Evolutionary conservation across 1,140 invertebrate species (phyloP).

Genomic region (Lamellibrachia luymesi): DNA sequence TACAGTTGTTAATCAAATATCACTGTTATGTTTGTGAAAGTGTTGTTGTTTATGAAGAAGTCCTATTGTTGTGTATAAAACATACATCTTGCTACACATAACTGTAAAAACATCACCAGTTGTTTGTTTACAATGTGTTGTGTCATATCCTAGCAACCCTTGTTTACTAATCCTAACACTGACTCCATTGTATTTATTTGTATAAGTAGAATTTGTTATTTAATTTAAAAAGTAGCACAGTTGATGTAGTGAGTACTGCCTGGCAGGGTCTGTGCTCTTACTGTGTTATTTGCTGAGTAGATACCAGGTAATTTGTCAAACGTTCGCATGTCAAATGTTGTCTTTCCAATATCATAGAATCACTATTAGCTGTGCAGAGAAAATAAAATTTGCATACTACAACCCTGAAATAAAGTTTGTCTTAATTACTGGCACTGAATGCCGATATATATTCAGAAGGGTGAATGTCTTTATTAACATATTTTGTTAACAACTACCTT

Average conservation of each 20-base stretch:
- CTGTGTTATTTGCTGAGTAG: not conserved
- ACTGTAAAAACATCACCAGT: not conserved
- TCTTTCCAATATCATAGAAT: not conserved
- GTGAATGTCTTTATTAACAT: too few relatives aligned
- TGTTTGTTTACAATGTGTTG: not conserved
- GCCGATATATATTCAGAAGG: too few relatives aligned
- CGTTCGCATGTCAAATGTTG: not conserved
- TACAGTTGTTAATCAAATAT: not conserved
- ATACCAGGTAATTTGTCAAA: not conserved
- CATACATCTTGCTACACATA: not conserved
- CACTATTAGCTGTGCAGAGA: not conserved
- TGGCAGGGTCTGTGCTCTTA: not conserved
- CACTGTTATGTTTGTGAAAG: not conserved
- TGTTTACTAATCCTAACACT: not conserved
- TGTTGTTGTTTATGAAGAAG: conserved; percentile 1
- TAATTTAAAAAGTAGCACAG: not conserved
- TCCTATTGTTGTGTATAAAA: not conserved
- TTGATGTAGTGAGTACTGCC: not conserved
- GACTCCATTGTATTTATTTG: conserved; percentile 5
- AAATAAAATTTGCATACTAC: conserved; percentile 1
- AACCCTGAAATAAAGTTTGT: not conserved
- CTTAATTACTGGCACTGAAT: not conserved
- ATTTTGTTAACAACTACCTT: too few relatives aligned
- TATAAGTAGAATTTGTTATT: conserved; percentile 2
- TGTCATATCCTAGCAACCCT: not conserved